Evolutionary conservation across 1,140 invertebrate genomes (phyloP).

Genomic region (Venturia canescens): DNA sequence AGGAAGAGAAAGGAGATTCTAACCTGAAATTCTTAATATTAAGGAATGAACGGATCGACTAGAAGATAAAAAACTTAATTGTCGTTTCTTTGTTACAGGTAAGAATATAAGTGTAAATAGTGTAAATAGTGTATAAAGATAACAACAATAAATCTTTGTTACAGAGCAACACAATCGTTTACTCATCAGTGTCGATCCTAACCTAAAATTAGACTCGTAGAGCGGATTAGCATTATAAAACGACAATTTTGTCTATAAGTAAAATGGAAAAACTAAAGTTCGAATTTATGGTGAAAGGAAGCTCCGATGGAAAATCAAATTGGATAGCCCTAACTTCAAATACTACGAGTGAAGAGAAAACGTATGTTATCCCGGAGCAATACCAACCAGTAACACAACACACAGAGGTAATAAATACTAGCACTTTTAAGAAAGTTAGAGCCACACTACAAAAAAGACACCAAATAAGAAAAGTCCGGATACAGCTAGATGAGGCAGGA

Average conservation of each 20-base stretch:
- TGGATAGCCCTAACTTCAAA: slow-evolving; percentile 63
- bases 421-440: slow-evolving; percentile 61
- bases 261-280: slow-evolving; percentile 66
- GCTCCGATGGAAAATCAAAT: slow-evolving; percentile 64
- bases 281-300: slow-evolving; percentile 58
- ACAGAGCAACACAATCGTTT: slow-evolving; percentile 27
- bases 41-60: neutral
- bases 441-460: slow-evolving; percentile 63
- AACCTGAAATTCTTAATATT: neutral
- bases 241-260: slow-evolving; percentile 36
- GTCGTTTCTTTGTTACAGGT: slow-evolving; percentile 27
- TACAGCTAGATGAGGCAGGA: slow-evolving; percentile 16
- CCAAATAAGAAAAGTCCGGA: slow-evolving; percentile 66
- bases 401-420: slow-evolving; percentile 44
- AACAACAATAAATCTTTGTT: neutral
- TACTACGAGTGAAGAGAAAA: slow-evolving; percentile 53
- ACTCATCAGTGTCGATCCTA: slow-evolving; percentile 7
- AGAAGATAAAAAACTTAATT: slow-evolving; percentile 23
- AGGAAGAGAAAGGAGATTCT: neutral
- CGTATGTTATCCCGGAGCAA: slow-evolving; percentile 58
- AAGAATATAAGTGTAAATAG: slow-evolving; percentile 28
- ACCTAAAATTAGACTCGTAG: neutral
- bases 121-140: slow-evolving; percentile 5
- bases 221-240: slow-evolving; percentile 36
- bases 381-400: slow-evolving; percentile 53